phyloP scores from a whole-genome alignment of 2,888 invertebrate genomes.

The Tanypteryx hageni region DNA sequence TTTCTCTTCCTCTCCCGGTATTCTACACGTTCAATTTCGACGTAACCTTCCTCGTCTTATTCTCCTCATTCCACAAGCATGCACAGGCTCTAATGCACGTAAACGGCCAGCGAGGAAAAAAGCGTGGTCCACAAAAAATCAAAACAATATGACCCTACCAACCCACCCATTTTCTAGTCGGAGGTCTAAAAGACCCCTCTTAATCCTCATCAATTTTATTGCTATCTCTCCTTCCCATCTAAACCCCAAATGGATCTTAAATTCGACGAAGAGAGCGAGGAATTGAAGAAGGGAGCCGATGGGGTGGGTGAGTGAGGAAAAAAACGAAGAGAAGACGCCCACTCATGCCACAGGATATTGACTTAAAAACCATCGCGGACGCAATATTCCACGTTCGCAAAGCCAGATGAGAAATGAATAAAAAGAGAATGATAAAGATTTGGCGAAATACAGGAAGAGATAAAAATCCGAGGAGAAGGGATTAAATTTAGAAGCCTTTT shows the following conservation, averaged over 20 bases:
- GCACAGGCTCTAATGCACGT: too few relatives aligned
- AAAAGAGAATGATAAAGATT: background rate
- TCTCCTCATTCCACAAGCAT: too few relatives aligned
- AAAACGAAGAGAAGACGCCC: constrained; percentile 1
- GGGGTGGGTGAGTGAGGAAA: background rate
- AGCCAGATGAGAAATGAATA: background rate
- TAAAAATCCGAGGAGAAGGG: background rate
- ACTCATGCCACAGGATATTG: background rate
- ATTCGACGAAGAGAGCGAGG: background rate
- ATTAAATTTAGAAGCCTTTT: background rate
- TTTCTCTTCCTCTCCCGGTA: too few relatives aligned
- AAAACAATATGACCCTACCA: too few relatives aligned
- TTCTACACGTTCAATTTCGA: too few relatives aligned
- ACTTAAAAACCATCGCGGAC: background rate
- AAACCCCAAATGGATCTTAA: background rate
- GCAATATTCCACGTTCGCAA: background rate
- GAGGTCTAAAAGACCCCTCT: background rate
- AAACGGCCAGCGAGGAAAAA: too few relatives aligned
- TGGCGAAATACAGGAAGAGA: background rate
- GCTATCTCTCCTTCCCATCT: background rate
- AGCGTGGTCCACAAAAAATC: too few relatives aligned
- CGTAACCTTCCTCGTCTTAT: too few relatives aligned
- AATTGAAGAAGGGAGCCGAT: background rate
- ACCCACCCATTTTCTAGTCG: too few relatives aligned
- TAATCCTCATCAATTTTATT: background rate